phyloP scores from a whole-genome alignment of 2,113 vertebrate species.

The Aix galericulata region DNA sequence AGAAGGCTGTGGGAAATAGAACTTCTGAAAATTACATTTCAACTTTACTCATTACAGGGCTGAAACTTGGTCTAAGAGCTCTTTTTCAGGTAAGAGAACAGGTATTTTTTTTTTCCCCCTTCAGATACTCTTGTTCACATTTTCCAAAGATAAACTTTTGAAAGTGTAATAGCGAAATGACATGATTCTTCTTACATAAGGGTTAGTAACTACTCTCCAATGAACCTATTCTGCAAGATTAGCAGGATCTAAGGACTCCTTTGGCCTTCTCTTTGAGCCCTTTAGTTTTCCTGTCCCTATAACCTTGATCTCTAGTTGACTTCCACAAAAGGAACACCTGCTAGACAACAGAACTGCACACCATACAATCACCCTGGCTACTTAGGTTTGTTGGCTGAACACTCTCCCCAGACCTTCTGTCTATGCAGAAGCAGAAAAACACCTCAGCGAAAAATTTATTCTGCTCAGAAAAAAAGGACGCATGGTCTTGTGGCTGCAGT shows the following conservation, averaged over 20 bases:
- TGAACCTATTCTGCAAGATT: neutral
- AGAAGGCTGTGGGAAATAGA: neutral
- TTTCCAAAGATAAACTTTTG: neutral
- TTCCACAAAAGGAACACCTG: neutral
- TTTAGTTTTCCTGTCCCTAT: neutral
- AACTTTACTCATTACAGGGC: neutral
- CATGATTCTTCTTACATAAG: neutral
- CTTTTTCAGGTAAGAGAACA: neutral
- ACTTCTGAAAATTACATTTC: neutral
- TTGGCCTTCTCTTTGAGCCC: neutral
- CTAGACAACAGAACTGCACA: neutral
- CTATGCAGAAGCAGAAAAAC: neutral
- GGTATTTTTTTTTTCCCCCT: rapidly evolving
- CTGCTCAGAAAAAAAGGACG: neutral
- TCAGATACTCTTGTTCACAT: neutral
- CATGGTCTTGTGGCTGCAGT: neutral
- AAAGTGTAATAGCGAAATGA: neutral
- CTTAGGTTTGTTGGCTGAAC: neutral
- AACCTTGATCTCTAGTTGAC: neutral
- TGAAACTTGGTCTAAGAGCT: neutral
- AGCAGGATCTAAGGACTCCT: neutral
- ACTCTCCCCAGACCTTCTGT: neutral
- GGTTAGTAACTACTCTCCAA: neutral
- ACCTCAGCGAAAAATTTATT: neutral
- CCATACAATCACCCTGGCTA: neutral